A percentile compares a stretch with the other conserved stretches of the same genome.
Evolutionary conservation across 2,113 vertebrate genomes (phyloP).

Genomic region (Neoarius graeffei): DNA sequence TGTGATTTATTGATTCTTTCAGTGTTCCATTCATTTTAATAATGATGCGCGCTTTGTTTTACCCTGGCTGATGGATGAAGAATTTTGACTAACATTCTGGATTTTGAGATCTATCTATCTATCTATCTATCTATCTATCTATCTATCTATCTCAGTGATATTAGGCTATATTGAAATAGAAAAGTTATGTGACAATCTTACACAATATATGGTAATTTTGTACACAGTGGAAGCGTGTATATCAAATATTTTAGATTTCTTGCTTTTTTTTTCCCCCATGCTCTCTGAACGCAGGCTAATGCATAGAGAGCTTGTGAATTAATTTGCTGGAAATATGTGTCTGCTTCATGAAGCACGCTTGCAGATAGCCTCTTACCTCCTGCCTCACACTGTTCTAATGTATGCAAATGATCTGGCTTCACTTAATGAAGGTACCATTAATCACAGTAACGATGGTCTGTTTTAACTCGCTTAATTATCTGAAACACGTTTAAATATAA

Average conservation of each 20-base stretch:
- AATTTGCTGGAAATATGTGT: constrained; percentile 27
- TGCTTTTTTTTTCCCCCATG: not conserved
- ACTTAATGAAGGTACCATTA: constrained; percentile 78
- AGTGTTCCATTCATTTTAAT: constrained; percentile 7
- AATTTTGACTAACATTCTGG: not conserved
- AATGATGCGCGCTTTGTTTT: not conserved
- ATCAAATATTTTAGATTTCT: constrained; percentile 13
- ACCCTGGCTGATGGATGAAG: constrained; percentile 6
- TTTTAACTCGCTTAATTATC: constrained; percentile 74
- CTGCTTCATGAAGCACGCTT: constrained; percentile 14
- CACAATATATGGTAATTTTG: not conserved
- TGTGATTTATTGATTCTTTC: constrained; percentile 37
- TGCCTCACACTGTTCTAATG: constrained; percentile 73
- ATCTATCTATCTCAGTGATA: not conserved
- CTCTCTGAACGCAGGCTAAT: constrained; percentile 1
- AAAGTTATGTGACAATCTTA: not conserved
- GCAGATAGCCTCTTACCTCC: constrained; percentile 62
- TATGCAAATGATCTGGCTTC: constrained; percentile 77
- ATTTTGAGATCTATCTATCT: too few relatives aligned
- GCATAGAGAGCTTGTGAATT: constrained; percentile 23
- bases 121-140: too few relatives aligned
- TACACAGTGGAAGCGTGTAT: constrained; percentile 4
- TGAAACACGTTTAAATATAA: constrained; percentile 37
- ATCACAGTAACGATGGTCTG: constrained; percentile 77
- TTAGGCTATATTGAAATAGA: not conserved